phyloP scores from a whole-genome alignment of 2,797 vertebrate species.

The Zenarchopterus dispar region DNA sequence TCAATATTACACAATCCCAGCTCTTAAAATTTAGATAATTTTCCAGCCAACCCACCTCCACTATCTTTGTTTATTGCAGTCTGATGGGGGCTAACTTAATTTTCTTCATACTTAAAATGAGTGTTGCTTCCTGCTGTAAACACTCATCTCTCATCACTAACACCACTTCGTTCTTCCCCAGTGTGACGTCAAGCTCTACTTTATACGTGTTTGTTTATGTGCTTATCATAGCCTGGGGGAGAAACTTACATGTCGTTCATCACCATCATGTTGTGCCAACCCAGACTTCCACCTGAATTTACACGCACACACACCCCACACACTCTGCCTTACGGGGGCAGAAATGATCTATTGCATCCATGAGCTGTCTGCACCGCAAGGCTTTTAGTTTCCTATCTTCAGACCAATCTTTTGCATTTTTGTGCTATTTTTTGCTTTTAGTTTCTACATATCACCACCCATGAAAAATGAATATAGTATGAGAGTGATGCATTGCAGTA shows the following conservation, averaged over 20 bases:
- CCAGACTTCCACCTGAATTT: conserved; percentile 57
- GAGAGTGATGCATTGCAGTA: too few species aligned
- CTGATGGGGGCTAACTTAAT: conserved; percentile 21
- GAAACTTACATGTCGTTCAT: conserved; percentile 56
- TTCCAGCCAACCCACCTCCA: not conserved
- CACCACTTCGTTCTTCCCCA: conserved; percentile 28
- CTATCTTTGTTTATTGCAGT: conserved; percentile 4
- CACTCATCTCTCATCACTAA: conserved; percentile 49
- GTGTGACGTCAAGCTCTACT: conserved; percentile 43
- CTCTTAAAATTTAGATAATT: conserved; percentile 6
- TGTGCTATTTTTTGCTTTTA: not conserved
- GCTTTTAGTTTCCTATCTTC: conserved; percentile 20
- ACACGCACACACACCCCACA: conserved; percentile 20
- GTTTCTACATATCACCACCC: not conserved
- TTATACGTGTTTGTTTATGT: conserved; percentile 55
- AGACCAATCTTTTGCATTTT: not conserved
- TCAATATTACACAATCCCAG: not conserved
- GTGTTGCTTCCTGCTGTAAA: conserved; percentile 59
- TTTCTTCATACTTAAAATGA: conserved; percentile 21
- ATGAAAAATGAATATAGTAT: not conserved
- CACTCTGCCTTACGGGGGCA: conserved; percentile 10
- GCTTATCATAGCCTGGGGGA: conserved; percentile 55
- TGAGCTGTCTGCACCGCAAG: conserved; percentile 29
- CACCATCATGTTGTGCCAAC: conserved; percentile 41
- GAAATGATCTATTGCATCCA: conserved; percentile 30